Evolutionary conservation across 2,888 invertebrate species (phyloP), one percentile per base, ranked within the genome.

Genomic region (Cosmopolites sordidus): DNA sequence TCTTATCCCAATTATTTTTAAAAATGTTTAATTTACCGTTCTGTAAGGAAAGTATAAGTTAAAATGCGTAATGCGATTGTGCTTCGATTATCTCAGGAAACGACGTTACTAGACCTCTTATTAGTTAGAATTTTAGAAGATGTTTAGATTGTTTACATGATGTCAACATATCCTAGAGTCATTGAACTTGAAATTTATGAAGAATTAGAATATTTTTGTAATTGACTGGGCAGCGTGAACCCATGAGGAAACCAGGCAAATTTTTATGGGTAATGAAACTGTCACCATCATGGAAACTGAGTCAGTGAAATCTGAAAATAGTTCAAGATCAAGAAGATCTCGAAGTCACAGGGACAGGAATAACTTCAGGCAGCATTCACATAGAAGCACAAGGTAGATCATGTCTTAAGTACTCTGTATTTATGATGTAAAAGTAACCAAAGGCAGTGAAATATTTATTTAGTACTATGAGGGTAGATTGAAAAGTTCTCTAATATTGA

Each of bases 301-400:
- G 79, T 93, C 93, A 66, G 87, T 94, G 67, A 86, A 92, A 72
- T 94, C 94, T 50, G 93, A 93, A 77, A 83, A 91, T 69, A 93
- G 92, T 76, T 86, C 89, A 70, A 84, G 90, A 69, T 86, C 86
- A 46, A 78, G 86, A 72, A 80, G 86, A 57, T 86, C 86, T 61
- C 80, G 85, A 37, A 77, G 76, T 64, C 80, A 85, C 64, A 68
- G 79, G 47, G 73, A 74, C 56, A 71, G 77, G 56, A 74, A 73
- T 58, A 73, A 56, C 83, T 81, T 83, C 67, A 74, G 83, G 53
- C 78, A 83, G 58, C 82, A 84, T 68, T 84, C 83, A 2, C 81
- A 83, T 22, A 51, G 86, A 54, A 85, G 84, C 65, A 82, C 82
- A 63, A 80, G 84, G 85, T 86, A n/a, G n/a, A n/a, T n/a, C n/a